These are phyloP conservation scores for Pyrrhosoma nymphula DNA, from an alignment of 2,888 invertebrate species.

Conservation along the genomic window DNA sequence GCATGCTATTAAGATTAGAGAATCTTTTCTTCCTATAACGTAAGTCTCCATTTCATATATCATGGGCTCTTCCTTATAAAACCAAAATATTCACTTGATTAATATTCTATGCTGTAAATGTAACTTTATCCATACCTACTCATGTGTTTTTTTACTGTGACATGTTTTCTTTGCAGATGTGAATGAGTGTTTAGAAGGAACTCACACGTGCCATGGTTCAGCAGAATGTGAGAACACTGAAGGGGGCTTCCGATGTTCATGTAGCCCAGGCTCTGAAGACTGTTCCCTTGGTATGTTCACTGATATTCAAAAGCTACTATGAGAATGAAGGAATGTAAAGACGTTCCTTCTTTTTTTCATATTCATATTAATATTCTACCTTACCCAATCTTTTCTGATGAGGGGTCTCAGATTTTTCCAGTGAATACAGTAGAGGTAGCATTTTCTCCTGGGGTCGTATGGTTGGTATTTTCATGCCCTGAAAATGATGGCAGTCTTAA, in stretches of 20 bases:
- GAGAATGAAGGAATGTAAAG: background rate
- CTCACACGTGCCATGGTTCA: slow-evolving; percentile 89
- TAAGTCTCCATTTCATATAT: too few relatives aligned
- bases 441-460: too few relatives aligned
- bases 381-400: too few relatives aligned
- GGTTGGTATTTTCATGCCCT: too few relatives aligned
- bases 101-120: background rate
- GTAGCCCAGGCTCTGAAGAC: slow-evolving; percentile 76
- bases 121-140: background rate
- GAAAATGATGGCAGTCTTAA: too few relatives aligned
- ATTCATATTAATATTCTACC: too few relatives aligned
- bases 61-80: too few relatives aligned
- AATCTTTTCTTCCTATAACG: too few relatives aligned
- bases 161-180: slow-evolving; percentile 82
- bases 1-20: too few relatives aligned
- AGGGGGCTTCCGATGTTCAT: slow-evolving; percentile 89
- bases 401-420: too few relatives aligned
- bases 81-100: background rate
- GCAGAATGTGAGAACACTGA: slow-evolving; percentile 89
- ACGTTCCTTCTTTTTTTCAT: background rate
- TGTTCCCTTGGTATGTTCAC: slow-evolving; percentile 75
- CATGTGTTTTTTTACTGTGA: background rate
- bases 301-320: too few relatives aligned
- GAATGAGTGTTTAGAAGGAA: slow-evolving; percentile 88
- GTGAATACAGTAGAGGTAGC: too few relatives aligned